Evolutionary conservation across 2,888 invertebrate species (phyloP), one percentile per base, ranked within the genome.

Genomic region (Ametastegia equiseti): DNA sequence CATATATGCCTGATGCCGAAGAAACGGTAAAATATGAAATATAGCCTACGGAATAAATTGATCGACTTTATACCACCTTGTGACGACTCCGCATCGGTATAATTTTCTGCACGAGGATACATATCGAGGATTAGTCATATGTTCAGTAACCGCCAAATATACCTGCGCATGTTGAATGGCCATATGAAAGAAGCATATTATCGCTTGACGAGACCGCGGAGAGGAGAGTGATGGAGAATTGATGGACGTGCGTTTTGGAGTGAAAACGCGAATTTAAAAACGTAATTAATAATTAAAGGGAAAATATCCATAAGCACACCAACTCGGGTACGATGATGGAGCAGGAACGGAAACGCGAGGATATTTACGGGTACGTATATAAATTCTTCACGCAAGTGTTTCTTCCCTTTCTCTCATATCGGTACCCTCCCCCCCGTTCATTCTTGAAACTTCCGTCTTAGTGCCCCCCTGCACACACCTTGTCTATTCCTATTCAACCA

Each of bases 381-480:
- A 67, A 39, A 47, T 47, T 71, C 71, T 27, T 71, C 7, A 45
- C 71, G 71, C 71, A 71, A 71, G 71, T 71, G 47, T 71, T 71
- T 71, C 27, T 71, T 60, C 71, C 45, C 45, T 71, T 71, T 71
- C 47, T 71, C 71, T 3, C 27, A 45, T 27, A 15, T 7, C 30
- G 6, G 27, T 30, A 2, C 36, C 23, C 45, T 47, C 15, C 71
- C 47, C 4, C 39, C 9, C 19, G 6, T 36, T 13, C 30, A 54
- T 19, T 23, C 19, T 2, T 30, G 30, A 11, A 11, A 71, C 47
- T 71, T 71, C 71, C 71, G 45, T 71, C 71, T 71, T 47, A 2
- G 13, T 13, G 19, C 33, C 11, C 23, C 65, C 39, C 36, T 11
- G 13, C 19, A 9, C 54, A 7, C 54, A 7, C 54, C 54, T 15